Evolutionary conservation across 2,113 vertebrate genomes (phyloP).

Genomic region (Phaethon lepturus): DNA sequence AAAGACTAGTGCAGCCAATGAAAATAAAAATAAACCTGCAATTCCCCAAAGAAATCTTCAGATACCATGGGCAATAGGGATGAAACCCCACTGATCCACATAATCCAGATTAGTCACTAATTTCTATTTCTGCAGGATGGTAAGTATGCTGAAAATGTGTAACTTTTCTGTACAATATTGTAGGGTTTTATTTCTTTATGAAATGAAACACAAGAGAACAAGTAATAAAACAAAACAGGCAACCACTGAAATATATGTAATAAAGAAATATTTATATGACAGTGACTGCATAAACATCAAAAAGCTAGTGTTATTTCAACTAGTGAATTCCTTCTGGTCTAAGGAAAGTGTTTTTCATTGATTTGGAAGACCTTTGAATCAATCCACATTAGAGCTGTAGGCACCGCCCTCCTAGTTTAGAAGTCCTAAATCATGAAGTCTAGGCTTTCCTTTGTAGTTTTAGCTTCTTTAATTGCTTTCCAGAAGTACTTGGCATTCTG

Average conservation of each 20-base stretch:
- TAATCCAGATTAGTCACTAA: neutral
- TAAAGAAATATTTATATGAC: neutral
- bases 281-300: neutral
- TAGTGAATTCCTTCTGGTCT: neutral
- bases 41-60: neutral
- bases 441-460: neutral
- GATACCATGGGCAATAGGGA: neutral
- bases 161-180: neutral
- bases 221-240: neutral
- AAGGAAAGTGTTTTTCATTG: neutral
- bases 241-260: neutral
- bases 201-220: neutral
- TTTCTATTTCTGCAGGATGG: neutral
- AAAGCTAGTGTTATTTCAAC: neutral
- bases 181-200: neutral
- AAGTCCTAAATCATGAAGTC: neutral
- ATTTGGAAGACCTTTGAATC: neutral
- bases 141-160: accelerated
- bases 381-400: neutral
- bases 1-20: neutral
- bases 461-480: neutral
- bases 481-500: neutral
- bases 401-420: neutral
- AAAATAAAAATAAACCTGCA: neutral
- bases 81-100: neutral